Evolutionary conservation across 1,140 invertebrate species (phyloP).

Genomic region (Oedothorax gibbosus): DNA sequence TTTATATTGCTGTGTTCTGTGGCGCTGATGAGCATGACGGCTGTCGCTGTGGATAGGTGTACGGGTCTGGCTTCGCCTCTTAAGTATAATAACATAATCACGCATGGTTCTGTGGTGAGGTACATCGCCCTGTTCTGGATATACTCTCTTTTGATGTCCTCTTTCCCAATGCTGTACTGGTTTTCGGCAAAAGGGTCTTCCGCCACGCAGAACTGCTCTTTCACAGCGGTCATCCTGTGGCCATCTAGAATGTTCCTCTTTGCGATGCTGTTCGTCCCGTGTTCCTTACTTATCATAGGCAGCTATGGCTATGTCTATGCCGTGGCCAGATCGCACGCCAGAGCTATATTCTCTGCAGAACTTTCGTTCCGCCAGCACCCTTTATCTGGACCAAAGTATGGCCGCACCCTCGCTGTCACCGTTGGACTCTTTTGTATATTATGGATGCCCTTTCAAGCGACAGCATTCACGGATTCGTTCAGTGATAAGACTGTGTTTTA

Average conservation of each 20-base stretch:
- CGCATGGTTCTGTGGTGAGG: constrained; percentile 73
- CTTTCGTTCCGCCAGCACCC: constrained; percentile 71
- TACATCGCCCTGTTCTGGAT: constrained; percentile 75
- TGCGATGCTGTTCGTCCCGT: constrained; percentile 71
- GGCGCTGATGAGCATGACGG: constrained; percentile 75
- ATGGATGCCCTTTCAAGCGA: constrained; percentile 77
- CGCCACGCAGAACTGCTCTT: constrained; percentile 41
- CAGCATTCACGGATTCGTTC: constrained; percentile 66
- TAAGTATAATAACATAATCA: constrained; percentile 74
- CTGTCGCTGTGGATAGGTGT: constrained; percentile 77
- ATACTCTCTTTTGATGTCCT: constrained; percentile 73
- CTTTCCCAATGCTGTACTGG: constrained; percentile 72
- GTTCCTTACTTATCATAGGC: constrained; percentile 72
- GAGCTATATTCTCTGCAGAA: constrained; percentile 77
- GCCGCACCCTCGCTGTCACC: constrained; percentile 75
- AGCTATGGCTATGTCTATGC: constrained; percentile 78
- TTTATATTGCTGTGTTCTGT: constrained; percentile 76
- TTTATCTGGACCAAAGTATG: constrained; percentile 71
- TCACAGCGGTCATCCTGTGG: constrained; percentile 32
- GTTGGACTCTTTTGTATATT: constrained; percentile 75
- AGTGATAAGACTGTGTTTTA: constrained; percentile 72
- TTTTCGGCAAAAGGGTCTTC: constrained; percentile 22
- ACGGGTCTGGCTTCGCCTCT: constrained; percentile 76
- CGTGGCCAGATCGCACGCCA: constrained; percentile 75
- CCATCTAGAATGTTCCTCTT: constrained; percentile 59